Evolutionary conservation across 2,113 vertebrate species (phyloP).

Genomic region (Petroica traversi): DNA sequence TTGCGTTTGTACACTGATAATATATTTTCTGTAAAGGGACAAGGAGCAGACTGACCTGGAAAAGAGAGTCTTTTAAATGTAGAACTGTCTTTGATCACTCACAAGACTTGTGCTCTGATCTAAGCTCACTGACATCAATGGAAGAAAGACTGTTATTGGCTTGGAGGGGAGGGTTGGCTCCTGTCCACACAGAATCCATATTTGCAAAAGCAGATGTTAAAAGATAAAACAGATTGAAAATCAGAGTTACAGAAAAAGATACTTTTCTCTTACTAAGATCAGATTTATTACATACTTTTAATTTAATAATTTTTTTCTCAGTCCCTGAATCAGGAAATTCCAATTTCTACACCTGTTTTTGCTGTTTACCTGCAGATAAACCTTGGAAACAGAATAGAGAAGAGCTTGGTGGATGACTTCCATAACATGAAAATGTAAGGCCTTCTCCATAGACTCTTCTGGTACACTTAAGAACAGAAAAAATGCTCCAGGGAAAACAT

Average conservation of each 20-base stretch:
- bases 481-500: neutral
- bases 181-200: neutral
- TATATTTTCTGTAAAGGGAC: conserved; percentile 33
- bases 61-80: conserved; percentile 46
- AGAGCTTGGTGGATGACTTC: neutral
- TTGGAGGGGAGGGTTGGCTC: neutral
- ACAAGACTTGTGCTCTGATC: conserved; percentile 24
- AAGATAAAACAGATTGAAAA: conserved; percentile 21
- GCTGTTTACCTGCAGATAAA: neutral
- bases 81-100: conserved; percentile 53
- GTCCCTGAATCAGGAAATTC: neutral
- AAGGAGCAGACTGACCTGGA: conserved; percentile 55
- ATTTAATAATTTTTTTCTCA: neutral
- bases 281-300: neutral
- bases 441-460: neutral
- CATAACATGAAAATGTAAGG: neutral
- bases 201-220: conserved; percentile 15
- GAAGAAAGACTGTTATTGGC: conserved; percentile 21
- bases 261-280: neutral
- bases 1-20: conserved; percentile 29
- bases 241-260: neutral
- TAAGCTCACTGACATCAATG: conserved; percentile 45
- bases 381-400: neutral
- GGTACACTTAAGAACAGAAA: neutral
- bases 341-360: neutral